These are phyloP conservation scores for Plebejus anna DNA, from an alignment of 2,888 invertebrate species.

Conservation along the genomic window DNA sequence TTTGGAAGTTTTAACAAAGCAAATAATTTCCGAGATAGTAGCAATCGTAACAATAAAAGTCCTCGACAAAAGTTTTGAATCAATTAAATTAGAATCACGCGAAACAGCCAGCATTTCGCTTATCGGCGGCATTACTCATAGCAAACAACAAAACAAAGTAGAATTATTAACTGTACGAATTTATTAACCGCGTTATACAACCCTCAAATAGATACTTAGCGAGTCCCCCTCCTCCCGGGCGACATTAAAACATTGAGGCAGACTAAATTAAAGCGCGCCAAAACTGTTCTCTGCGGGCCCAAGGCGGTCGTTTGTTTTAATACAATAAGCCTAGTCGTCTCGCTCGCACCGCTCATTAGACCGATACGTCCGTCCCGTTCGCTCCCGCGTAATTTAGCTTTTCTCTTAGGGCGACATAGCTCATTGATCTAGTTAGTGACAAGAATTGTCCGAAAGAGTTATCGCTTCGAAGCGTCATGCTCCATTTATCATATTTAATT, in stretches of 20 bases:
- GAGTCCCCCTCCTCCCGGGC: slow-evolving; percentile 53
- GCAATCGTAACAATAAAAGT: background rate
- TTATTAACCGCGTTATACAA: slow-evolving; percentile 69
- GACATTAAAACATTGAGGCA: slow-evolving; percentile 76
- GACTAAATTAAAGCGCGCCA: slow-evolving; percentile 79
- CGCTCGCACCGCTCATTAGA: slow-evolving; percentile 59
- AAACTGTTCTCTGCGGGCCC: slow-evolving; percentile 75
- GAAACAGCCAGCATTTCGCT: slow-evolving; percentile 32
- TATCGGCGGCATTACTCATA: slow-evolving; percentile 41
- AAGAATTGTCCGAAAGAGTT: slow-evolving; percentile 29
- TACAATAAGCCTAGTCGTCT: slow-evolving; percentile 72
- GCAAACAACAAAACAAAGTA: slow-evolving; percentile 48
- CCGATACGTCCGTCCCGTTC: slow-evolving; percentile 50
- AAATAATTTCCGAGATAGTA: slow-evolving; percentile 13
- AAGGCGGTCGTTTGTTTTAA: slow-evolving; percentile 79
- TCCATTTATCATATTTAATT: slow-evolving; percentile 25
- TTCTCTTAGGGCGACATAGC: slow-evolving; percentile 64
- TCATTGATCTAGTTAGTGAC: slow-evolving; percentile 41
- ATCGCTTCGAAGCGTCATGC: slow-evolving; percentile 18
- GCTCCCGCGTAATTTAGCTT: slow-evolving; percentile 58
- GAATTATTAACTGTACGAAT: slow-evolving; percentile 69
- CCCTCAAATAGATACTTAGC: slow-evolving; percentile 78
- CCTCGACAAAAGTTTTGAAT: slow-evolving; percentile 23
- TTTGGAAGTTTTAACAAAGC: background rate
- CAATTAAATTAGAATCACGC: slow-evolving; percentile 28